Conservation (phyloP, 1,140 invertebrate species). For the Antheraea pernyi region DNA sequence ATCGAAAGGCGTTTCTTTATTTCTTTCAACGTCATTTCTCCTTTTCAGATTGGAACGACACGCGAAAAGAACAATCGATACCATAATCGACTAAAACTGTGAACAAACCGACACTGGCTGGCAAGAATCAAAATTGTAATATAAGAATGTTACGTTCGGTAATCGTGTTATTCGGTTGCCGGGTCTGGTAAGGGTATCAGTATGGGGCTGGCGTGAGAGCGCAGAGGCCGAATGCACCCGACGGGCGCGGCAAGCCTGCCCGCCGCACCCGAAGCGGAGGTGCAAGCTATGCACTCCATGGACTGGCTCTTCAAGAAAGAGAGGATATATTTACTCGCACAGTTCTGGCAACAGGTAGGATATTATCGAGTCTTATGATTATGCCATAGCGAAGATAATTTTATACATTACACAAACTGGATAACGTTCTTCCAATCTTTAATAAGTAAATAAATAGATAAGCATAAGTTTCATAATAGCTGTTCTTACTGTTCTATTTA, state of each 20-base stretch:
- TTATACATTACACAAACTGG: too few species aligned
- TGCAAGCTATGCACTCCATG: slow-evolving; percentile 94
- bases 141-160: slow-evolving; percentile 19
- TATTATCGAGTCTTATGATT: background rate
- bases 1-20: slow-evolving; percentile 56
- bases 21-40: slow-evolving; percentile 60
- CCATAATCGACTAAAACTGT: slow-evolving; percentile 39
- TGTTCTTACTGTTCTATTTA: too few species aligned
- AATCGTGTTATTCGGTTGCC: slow-evolving; percentile 18
- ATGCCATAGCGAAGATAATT: background rate
- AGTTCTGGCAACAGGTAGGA: slow-evolving; percentile 96
- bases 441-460: too few species aligned
- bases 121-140: slow-evolving; percentile 11
- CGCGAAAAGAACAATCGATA: slow-evolving; percentile 44
- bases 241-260: slow-evolving; percentile 88
- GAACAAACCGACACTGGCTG: slow-evolving; percentile 24
- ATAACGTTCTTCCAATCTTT: too few species aligned
- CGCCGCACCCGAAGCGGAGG: slow-evolving; percentile 85
- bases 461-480: too few species aligned
- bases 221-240: slow-evolving; percentile 83
- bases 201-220: slow-evolving; percentile 53
- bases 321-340: slow-evolving; percentile 93
- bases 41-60: slow-evolving; percentile 63
- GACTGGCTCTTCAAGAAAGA: slow-evolving; percentile 97
- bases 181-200: slow-evolving; percentile 43